Evolutionary conservation across 2,113 vertebrate species (phyloP), one percentile per base, ranked within the genome.

Genomic region (Percopsis transmontana): DNA sequence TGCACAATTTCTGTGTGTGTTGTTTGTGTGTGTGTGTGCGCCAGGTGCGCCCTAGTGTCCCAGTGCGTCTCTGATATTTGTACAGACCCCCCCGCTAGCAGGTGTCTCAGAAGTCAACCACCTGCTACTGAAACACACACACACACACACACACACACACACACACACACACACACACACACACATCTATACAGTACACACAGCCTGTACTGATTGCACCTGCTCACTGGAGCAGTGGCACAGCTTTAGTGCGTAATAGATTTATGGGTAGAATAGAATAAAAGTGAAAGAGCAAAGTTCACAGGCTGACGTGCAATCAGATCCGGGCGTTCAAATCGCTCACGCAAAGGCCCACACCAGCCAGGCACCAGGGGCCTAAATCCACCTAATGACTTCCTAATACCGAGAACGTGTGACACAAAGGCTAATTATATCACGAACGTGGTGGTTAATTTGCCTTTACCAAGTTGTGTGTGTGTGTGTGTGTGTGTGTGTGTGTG

Each of bases 391-490:
- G 89, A 90, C 83, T 90, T 91, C 89, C 89, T 88, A 90, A 88
- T 91, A 86, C 90, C 84, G 90, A 88, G 89, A 91, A 88, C 89
- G 85, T 85, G 85, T 86, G 88, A 91, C 88, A 87, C 78, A 81
- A 81, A 89, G 90, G 83, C 91, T 91, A 92, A 93, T 93, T 92
- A 92, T 85, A 89, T 92, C 92, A 92, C 83, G 80, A 92, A 90
- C 88, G 64, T 88, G 87, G 87, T 79, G 87, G 90, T 90, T 93
- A 92, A 93, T 91, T 91, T 86, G 86, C 91, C 89, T 92, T 91
- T 91, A 90, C 87, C 78, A 90, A 91, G 86, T 85, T 70, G 84
- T 67, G 72, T 68, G 59, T 24, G 80, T 64, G 21, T 72, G 68
- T 65, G 65, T 38, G 64, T 2, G 39, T 71, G 63, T 48, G 62